These are phyloP conservation scores for Branchipolynoe longqiensis DNA, from an alignment of 2,888 invertebrate genomes.

Conservation along the genomic window DNA sequence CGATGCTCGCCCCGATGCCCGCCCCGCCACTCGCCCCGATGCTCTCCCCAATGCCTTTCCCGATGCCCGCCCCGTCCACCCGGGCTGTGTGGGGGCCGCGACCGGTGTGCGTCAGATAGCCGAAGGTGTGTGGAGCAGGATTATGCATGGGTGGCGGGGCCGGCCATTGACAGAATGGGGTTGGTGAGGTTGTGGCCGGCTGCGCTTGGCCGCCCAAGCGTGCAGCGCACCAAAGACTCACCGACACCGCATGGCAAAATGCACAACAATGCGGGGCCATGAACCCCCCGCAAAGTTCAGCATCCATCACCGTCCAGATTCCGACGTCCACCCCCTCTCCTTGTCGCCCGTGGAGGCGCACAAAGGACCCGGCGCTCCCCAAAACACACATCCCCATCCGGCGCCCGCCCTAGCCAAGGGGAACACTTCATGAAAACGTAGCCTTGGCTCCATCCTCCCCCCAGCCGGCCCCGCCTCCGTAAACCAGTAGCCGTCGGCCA, in stretches of 20 bases:
- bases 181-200: conserved; percentile 28
- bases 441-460: conserved; percentile 5
- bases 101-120: background rate
- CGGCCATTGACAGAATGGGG: conserved; percentile 52
- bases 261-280: conserved; percentile 44
- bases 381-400: conserved; percentile 53
- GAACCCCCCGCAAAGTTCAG: conserved; percentile 48
- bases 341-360: conserved; percentile 15
- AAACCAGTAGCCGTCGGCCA: too few species aligned
- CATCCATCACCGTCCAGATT: conserved; percentile 31
- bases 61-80: background rate
- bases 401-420: conserved; percentile 12
- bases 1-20: background rate
- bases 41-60: background rate
- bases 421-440: conserved; percentile 50
- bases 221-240: conserved; percentile 39
- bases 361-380: background rate
- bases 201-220: conserved; percentile 41
- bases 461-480: too few species aligned
- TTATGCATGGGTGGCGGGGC: conserved; percentile 45
- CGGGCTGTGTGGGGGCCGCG: background rate
- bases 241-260: conserved; percentile 55
- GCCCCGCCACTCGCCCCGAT: background rate
- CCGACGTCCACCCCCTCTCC: conserved; percentile 54
- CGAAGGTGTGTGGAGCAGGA: conserved; percentile 38